Evolutionary conservation across 2,113 vertebrate species (phyloP).

Genomic region (Phainopepla nitens): DNA sequence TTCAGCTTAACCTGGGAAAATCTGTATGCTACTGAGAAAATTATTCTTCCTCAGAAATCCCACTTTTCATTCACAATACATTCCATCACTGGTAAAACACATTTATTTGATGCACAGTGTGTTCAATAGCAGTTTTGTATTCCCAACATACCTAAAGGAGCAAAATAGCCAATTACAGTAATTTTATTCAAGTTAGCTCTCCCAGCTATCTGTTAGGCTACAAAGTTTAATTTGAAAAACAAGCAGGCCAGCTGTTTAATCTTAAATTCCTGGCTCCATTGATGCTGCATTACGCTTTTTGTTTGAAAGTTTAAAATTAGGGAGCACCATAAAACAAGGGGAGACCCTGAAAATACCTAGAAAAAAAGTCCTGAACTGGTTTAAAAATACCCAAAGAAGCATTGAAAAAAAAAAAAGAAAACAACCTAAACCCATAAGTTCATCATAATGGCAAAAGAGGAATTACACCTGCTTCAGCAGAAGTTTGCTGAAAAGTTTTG

Average conservation of each 20-base stretch:
- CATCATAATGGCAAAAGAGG: neutral
- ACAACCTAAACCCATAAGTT: neutral
- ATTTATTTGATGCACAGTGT: neutral
- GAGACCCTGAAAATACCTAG: neutral
- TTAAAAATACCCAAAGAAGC: neutral
- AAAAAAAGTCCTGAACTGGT: neutral
- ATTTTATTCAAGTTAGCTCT: neutral
- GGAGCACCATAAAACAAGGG: neutral
- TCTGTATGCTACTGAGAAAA: neutral
- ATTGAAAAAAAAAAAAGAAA: neutral
- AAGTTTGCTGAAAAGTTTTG: neutral
- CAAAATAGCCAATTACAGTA: neutral
- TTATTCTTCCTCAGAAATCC: neutral
- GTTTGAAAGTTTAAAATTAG: neutral
- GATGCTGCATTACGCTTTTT: neutral
- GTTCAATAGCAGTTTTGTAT: neutral
- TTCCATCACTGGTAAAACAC: neutral
- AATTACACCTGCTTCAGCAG: neutral
- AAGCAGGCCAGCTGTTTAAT: neutral
- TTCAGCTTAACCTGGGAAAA: neutral
- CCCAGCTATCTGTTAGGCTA: neutral
- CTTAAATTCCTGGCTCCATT: neutral
- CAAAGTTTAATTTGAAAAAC: neutral
- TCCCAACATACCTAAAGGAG: neutral
- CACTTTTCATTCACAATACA: neutral